Evolutionary conservation across 2,797 vertebrate species (phyloP), one percentile per base, ranked within the genome.

Genomic region (Otolemur crassicaudatus): DNA sequence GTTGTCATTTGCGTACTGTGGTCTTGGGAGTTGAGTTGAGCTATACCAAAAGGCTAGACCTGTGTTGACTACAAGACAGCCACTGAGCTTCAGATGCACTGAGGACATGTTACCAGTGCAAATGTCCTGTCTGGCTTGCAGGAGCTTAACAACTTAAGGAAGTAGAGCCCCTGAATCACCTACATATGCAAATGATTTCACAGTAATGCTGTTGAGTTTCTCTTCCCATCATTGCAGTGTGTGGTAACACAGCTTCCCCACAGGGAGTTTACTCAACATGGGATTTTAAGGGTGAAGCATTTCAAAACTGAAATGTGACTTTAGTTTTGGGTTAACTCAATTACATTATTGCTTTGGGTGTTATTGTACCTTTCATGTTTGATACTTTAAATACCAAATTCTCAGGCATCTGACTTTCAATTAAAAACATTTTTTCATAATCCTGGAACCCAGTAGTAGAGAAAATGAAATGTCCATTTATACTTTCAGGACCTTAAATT

Each of bases 161-260:
- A 95, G 49, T 87, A 77, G 84, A 96, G 79, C 84, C 87, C 77
- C 75, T 90, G 63, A 95, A 83, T 96, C 84, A 91, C 63, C 58
- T 37, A 69, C 25, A 25, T 82, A 98, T 97, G 96, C 93, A 98
- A 97, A 97, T 93, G n/a, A 97, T 95, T 97, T 97, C 95, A 87
- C 73, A 94, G 96, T 91, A 96, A 96, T 25, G 13, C 40, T 83
- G 23, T 34, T 11, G 37, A 63, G 2, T 67, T 86, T 94, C 81
- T 94, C 69, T 97, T 97, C 97, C 97, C 98, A 97, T 97, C 95
- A 97, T 40, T 94, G 79, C 25, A 37, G 89, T 46, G 11, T 91
- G 93, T 97, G 92, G 90, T 95, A 56, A 73, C 12, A 46, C 6
- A 86, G 93, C 94, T 97, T 92, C 91, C 77, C 94, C 87, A 67